Base-by-base conservation (phyloP, 2,888 invertebrate genomes). In the Marasmarcha lunaedactyla region DNA sequence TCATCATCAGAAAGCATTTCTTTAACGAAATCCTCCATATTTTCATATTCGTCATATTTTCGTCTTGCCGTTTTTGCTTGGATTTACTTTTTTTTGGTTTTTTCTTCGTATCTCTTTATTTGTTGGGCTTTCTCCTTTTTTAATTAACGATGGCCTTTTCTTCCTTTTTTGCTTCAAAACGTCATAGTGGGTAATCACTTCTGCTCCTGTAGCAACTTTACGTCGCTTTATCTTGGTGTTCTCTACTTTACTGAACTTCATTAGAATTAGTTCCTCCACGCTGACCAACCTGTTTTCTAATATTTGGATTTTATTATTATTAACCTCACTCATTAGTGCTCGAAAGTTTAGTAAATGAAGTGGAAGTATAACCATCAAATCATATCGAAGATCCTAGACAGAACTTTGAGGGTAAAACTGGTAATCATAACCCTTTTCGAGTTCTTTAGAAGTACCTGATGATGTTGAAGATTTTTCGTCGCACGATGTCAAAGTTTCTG, bases 101-200 rank as follows among this genome's bases (percentile, higher is more conserved):
- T 25, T 5, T 25, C 25, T 25, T 25, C 9, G 25, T 5, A 6
- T 25, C 9, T 25, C 25, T 25, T 25, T 25, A 25, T 25, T 6
- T 25, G 9, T 25, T 9, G 5, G 5, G 5, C 25, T 25, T 25
- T 25, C 9, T 9, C 25, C 25, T 25, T 25, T 25, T 25, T 9
- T 25, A 9, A n/a, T n/a, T n/a, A n/a, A n/a, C n/a, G n/a, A n/a
- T n/a, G n/a, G n/a, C n/a, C n/a, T n/a, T n/a, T n/a, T n/a, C n/a
- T n/a, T n/a, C n/a, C n/a, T n/a, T n/a, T 33, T 33, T 39, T 35
- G 25, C 6, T 9, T 25, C 6, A 44, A 15, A 7, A 45, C 41
- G 26, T 45, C 41, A 11, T 42, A 39, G 33, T 45, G 40, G 9
- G 42, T 45, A 37, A 45, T 42, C 2, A 45, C 39, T 34, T 45